A percentile compares a stretch with the other conserved stretches of the same genome.
Conservation (phyloP, 2,797 vertebrate species). For the Microchirus variegatus region DNA sequence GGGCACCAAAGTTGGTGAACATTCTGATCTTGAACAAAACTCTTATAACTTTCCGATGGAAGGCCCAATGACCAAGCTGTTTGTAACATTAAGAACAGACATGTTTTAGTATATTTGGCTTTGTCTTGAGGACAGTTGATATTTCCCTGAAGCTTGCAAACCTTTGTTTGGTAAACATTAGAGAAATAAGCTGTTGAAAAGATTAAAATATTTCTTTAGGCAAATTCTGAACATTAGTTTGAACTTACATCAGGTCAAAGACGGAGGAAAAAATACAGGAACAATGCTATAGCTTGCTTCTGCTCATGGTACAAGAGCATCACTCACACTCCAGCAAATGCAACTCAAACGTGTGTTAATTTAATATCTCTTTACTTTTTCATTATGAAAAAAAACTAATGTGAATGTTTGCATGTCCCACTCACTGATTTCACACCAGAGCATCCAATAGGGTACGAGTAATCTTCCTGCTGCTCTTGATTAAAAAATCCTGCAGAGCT, state of each 20-base stretch:
- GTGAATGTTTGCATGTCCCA: constrained; percentile 14
- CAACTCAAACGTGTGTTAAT: constrained; percentile 49
- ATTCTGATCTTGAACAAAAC: too few species aligned
- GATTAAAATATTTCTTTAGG: constrained; percentile 26
- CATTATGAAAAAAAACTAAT: constrained; percentile 43
- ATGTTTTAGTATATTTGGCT: not conserved
- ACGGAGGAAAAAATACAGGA: constrained; percentile 5
- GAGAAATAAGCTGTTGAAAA: constrained; percentile 26
- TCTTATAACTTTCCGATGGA: too few species aligned
- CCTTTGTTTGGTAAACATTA: too few species aligned
- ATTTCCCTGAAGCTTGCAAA: constrained; percentile 29
- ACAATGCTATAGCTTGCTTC: not conserved
- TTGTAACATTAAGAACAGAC: constrained; percentile 30
- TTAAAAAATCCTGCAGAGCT: constrained; percentile 76
- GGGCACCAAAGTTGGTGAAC: too few species aligned
- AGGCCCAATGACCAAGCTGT: constrained; percentile 21
- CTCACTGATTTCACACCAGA: constrained; percentile 12
- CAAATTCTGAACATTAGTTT: constrained; percentile 11
- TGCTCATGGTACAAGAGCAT: constrained; percentile 1
- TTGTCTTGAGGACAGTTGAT: not conserved
- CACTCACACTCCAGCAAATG: constrained; percentile 32
- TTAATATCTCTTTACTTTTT: constrained; percentile 68
- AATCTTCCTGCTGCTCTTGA: constrained; percentile 73
- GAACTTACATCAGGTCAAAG: constrained; percentile 19
- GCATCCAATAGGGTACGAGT: constrained; percentile 33